A percentile compares a stretch with the other conserved stretches of the same genome.
Evolutionary conservation across 2,113 vertebrate genomes (phyloP).

Genomic region (Chaetodon trifascialis): DNA sequence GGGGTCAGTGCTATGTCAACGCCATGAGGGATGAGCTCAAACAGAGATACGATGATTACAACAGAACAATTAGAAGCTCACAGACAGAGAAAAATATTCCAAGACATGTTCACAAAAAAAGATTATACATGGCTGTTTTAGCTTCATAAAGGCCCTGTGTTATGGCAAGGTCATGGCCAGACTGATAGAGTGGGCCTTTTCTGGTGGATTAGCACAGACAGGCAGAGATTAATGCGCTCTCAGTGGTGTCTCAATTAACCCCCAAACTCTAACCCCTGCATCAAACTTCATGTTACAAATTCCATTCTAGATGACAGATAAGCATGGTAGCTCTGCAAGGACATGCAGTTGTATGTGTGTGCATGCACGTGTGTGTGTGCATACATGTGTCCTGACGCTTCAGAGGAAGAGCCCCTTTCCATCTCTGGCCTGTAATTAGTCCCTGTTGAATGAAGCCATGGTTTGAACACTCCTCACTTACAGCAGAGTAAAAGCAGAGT

Average conservation of each 20-base stretch:
- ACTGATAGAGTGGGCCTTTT: background rate
- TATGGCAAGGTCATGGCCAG: constrained; percentile 1
- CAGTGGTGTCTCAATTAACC: constrained; percentile 5
- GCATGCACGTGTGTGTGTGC: background rate
- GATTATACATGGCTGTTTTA: constrained; percentile 22
- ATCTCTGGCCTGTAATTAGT: constrained; percentile 72
- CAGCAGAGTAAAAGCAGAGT: constrained; percentile 60
- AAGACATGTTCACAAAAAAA: constrained; percentile 12
- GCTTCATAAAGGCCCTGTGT: constrained; percentile 9
- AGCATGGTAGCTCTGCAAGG: constrained; percentile 8
- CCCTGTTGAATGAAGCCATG: constrained; percentile 68
- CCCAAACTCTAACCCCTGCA: background rate
- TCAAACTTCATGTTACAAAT: background rate
- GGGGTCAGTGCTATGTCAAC: constrained; percentile 62
- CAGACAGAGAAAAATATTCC: constrained; percentile 21
- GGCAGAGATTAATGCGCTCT: background rate
- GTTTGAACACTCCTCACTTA: constrained; percentile 42
- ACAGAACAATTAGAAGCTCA: constrained; percentile 54
- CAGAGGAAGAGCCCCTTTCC: constrained; percentile 45
- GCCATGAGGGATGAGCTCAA: constrained; percentile 53
- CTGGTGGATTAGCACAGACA: constrained; percentile 6
- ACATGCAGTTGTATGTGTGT: background rate
- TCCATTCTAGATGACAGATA: constrained; percentile 22
- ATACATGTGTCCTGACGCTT: constrained; percentile 25
- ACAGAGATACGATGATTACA: constrained; percentile 50